Percentiles rank a stretch among this genome's conserved stretches.
Evolutionary conservation across 2,888 invertebrate genomes (phyloP).

Genomic region (Eurytoma californica): DNA sequence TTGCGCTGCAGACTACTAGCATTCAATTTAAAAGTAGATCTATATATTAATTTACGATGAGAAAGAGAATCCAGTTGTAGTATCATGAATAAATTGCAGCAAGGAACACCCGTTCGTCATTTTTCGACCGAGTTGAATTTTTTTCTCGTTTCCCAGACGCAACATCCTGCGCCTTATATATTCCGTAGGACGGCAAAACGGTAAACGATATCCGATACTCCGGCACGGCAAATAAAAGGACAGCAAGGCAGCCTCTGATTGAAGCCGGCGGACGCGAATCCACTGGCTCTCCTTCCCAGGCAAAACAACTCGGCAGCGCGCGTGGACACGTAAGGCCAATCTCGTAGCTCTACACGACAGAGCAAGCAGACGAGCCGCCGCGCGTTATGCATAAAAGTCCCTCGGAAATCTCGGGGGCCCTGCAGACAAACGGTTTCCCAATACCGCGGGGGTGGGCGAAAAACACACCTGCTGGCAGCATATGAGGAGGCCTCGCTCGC

Average conservation of each 20-base stretch:
- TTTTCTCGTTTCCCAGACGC: constrained; percentile 31
- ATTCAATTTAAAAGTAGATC: no score
- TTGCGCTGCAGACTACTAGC: no score
- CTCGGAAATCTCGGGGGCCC: constrained; percentile 28
- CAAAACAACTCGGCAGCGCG: constrained; percentile 10
- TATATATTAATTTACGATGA: no score
- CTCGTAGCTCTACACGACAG: not conserved
- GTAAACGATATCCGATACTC: constrained; percentile 51
- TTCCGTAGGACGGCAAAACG: constrained; percentile 3
- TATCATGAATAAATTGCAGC: no score
- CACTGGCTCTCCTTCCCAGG: not conserved
- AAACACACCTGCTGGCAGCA: constrained; percentile 16
- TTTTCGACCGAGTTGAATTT: not conserved
- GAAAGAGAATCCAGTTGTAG: no score
- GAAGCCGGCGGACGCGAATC: constrained; percentile 33
- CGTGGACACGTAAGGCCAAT: constrained; percentile 10
- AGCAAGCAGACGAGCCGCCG: not conserved
- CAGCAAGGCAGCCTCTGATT: constrained; percentile 24
- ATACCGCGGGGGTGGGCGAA: constrained; percentile 4
- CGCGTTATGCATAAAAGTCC: constrained; percentile 45
- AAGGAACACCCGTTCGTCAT: no score
- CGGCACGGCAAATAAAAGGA: not conserved
- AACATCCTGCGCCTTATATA: constrained; percentile 2
- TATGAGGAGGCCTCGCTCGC: constrained; percentile 8
- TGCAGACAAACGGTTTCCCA: constrained; percentile 47